phyloP scores from a whole-genome alignment of 92 coral and sea anemone genomes.

The Phenganax stokvisi region DNA sequence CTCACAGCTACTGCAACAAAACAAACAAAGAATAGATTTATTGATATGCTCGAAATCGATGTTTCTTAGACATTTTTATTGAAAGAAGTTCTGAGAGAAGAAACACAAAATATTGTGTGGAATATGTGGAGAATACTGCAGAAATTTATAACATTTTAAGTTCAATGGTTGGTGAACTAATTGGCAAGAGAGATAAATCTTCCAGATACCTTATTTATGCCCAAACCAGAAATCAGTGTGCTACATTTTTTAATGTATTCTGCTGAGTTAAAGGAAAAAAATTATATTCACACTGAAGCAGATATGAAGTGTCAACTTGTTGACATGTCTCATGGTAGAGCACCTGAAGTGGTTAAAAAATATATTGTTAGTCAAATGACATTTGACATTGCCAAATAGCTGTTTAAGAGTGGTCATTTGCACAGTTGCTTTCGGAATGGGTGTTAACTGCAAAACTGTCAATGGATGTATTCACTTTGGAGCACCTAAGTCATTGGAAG shows the following conservation, averaged over 20 bases:
- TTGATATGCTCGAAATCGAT: neutral
- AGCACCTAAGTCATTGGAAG: constrained; percentile 5
- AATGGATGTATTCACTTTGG: neutral
- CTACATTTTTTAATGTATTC: neutral
- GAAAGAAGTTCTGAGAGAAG: neutral
- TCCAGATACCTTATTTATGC: neutral
- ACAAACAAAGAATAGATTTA: neutral
- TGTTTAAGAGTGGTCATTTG: neutral
- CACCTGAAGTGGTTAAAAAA: neutral
- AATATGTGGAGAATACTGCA: neutral
- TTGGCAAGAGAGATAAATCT: neutral
- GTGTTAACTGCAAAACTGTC: neutral
- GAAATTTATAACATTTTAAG: neutral
- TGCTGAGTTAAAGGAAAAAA: neutral
- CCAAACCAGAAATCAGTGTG: constrained; percentile 2
- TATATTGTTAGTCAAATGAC: neutral
- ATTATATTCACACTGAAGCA: neutral
- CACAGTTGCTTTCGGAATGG: neutral
- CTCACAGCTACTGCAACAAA: constrained; percentile 4
- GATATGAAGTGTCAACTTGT: neutral
- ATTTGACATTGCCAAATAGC: neutral
- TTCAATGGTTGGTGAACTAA: neutral
- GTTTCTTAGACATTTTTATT: neutral
- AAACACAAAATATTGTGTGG: neutral
- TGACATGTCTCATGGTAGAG: neutral